Conservation (phyloP, 23 tunicate species). For the Pegea sp. region DNA sequence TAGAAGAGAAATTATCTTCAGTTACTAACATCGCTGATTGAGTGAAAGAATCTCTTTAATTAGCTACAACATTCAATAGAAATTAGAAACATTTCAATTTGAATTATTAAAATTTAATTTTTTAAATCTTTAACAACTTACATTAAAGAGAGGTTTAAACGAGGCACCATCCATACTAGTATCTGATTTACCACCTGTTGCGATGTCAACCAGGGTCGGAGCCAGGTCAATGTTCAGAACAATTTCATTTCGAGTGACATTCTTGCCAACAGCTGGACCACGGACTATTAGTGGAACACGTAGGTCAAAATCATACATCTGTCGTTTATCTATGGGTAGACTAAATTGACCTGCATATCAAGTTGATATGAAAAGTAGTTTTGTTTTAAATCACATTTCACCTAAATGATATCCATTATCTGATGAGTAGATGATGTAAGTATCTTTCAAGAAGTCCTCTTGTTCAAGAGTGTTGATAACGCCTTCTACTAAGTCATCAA, state of each 20-base stretch:
- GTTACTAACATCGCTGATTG: too few species aligned
- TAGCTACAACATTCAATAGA: too few species aligned
- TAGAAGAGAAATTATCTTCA: too few species aligned
- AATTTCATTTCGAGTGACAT: slow-evolving; percentile 35
- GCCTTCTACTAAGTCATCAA: slow-evolving; percentile 68
- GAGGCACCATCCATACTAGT: slow-evolving; percentile 67
- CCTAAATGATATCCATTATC: slow-evolving; percentile 93
- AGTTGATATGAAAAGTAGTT: background rate
- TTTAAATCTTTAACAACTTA: slow-evolving; percentile 3
- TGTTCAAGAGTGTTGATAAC: slow-evolving; percentile 21
- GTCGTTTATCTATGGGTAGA: slow-evolving; percentile 91
- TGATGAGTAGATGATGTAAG: slow-evolving; percentile 69
- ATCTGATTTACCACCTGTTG: slow-evolving; percentile 29
- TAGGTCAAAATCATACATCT: slow-evolving; percentile 76
- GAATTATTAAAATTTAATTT: background rate
- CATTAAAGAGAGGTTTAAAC: slow-evolving; percentile 30
- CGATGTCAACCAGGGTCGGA: slow-evolving; percentile 74
- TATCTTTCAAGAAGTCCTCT: slow-evolving; percentile 17
- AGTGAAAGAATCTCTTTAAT: slow-evolving; percentile 1
- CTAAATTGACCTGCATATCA: slow-evolving; percentile 67
- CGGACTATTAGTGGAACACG: slow-evolving; percentile 80
- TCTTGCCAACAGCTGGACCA: slow-evolving; percentile 67
- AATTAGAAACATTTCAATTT: too few species aligned
- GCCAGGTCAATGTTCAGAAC: slow-evolving; percentile 64
- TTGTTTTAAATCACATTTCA: slow-evolving; percentile 2